Evolutionary conservation across 2,113 vertebrate species (phyloP).

Genomic region (Australoheros scitulus): DNA sequence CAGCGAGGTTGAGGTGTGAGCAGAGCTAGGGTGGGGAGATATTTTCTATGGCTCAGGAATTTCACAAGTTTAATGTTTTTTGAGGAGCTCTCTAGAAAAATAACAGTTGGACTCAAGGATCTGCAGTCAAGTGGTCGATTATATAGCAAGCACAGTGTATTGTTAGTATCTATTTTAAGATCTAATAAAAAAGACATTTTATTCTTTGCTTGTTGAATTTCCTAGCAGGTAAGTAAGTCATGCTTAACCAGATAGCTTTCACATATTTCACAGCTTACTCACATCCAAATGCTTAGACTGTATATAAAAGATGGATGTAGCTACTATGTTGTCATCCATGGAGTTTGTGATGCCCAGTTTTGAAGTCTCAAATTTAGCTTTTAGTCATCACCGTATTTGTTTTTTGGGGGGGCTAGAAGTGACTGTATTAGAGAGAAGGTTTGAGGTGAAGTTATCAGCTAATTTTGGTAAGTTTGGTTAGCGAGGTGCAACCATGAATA

Average conservation of each 20-base stretch:
- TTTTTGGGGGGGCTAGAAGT: neutral
- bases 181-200: neutral
- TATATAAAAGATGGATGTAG: neutral
- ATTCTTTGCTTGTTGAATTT: neutral
- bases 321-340: neutral
- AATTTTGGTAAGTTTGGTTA: neutral
- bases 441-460: neutral
- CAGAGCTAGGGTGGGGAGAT: conserved; percentile 30
- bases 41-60: conserved; percentile 76
- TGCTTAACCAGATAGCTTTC: conserved; percentile 7
- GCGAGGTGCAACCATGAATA: neutral
- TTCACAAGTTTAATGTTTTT: conserved; percentile 81
- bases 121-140: conserved; percentile 42
- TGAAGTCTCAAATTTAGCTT: neutral
- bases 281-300: neutral
- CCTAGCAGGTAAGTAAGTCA: neutral
- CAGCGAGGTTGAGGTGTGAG: conserved; percentile 62
- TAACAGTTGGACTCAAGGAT: conserved; percentile 60
- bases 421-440: neutral
- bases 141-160: neutral
- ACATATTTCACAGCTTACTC: neutral
- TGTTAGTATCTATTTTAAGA: neutral
- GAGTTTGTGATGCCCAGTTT: neutral
- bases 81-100: conserved; percentile 68
- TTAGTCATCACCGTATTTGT: neutral